phyloP scores from a whole-genome alignment of 2,113 vertebrate genomes.

The Cavia aperea region DNA sequence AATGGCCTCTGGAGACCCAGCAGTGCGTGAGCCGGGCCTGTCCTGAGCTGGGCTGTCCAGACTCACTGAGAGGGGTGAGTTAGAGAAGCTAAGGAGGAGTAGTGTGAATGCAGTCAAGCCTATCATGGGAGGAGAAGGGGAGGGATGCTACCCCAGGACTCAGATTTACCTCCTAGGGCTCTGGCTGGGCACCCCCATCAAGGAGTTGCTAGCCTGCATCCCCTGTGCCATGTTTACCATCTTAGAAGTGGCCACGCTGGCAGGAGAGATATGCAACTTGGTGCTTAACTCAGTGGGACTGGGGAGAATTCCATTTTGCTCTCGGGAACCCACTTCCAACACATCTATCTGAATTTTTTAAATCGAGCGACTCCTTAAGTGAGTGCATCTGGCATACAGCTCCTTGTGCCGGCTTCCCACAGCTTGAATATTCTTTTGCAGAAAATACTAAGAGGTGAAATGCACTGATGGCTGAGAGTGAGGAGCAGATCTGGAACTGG shows the following conservation, averaged over 20 bases:
- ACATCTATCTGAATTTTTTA: slow-evolving; percentile 41
- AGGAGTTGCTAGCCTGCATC: neutral
- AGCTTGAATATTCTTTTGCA: neutral
- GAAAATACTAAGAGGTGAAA: neutral
- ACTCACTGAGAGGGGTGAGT: neutral
- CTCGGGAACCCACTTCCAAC: neutral
- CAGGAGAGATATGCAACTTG: slow-evolving; percentile 21
- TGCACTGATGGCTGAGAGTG: slow-evolving; percentile 17
- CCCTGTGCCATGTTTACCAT: slow-evolving; percentile 1
- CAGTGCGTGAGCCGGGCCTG: neutral
- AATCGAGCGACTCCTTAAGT: slow-evolving; percentile 10
- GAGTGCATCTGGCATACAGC: slow-evolving; percentile 27
- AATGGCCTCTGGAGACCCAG: neutral
- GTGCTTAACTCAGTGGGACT: neutral
- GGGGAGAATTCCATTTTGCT: slow-evolving; percentile 40
- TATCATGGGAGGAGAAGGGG: neutral
- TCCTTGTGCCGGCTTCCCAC: neutral
- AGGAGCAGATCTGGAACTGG: neutral
- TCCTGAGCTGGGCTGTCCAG: neutral
- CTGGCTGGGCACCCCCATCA: neutral
- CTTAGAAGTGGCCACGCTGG: neutral
- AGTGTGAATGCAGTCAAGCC: neutral
- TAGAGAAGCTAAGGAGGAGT: neutral
- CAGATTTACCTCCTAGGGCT: neutral
- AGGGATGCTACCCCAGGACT: neutral